A percentile compares a stretch with the other conserved stretches of the same genome.
These are phyloP conservation scores for Lathamus discolor DNA, from an alignment of 2,113 vertebrate species.

Conservation along the genomic window DNA sequence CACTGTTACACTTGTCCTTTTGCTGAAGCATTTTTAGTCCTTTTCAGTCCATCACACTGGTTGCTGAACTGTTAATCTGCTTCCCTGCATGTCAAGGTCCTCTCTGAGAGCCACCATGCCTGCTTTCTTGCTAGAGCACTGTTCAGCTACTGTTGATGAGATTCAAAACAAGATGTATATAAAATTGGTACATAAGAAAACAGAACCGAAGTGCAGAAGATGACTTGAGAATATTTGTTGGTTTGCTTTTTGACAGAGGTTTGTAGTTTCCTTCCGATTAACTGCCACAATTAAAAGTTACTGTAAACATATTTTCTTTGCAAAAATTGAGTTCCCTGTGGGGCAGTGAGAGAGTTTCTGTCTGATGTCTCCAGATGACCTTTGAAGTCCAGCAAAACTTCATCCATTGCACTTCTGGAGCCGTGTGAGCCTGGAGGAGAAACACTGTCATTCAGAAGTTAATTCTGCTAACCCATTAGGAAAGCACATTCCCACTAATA, in stretches of 20 bases:
- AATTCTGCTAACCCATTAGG: constrained; percentile 63
- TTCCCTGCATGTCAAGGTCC: background rate
- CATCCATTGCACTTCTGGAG: constrained; percentile 22
- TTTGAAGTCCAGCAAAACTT: constrained; percentile 53
- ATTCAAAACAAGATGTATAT: background rate
- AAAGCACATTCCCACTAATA: constrained; percentile 52
- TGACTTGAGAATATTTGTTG: background rate
- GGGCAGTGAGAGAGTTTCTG: background rate
- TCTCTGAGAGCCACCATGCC: background rate
- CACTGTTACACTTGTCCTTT: background rate
- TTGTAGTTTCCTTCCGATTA: background rate
- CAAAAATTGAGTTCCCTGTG: background rate
- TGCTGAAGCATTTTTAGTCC: background rate
- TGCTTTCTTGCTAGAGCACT: background rate
- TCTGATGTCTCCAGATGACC: background rate
- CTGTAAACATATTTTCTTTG: background rate
- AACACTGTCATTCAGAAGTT: constrained; percentile 62
- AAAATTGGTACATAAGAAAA: background rate
- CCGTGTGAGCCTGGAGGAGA: constrained; percentile 27
- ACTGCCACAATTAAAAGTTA: background rate
- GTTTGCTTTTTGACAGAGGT: background rate
- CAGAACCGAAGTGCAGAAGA: background rate
- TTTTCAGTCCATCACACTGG: background rate
- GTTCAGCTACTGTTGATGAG: background rate
- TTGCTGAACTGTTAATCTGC: background rate